Base-by-base conservation (phyloP, 1,140 invertebrate species). In the Mercenaria mercenaria region DNA sequence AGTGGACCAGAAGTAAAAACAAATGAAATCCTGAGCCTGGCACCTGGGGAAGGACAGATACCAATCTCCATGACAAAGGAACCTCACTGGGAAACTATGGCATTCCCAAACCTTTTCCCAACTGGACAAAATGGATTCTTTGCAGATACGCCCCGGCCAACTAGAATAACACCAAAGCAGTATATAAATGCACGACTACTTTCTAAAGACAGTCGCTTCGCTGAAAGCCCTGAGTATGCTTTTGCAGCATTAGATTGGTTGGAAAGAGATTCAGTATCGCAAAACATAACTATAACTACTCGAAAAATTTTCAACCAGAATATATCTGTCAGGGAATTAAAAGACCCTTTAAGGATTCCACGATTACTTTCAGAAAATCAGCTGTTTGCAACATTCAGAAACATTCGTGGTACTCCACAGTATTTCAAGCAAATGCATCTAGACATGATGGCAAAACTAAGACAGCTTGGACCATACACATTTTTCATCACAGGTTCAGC, bases 401-500 rank as follows among this genome's bases (percentile, higher is more conserved):
- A 82, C 26, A 89, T 89, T 59, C 59, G 88, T 20, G 80, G 88
- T 47, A 37, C 88, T 39, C 80, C 88, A 11, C 88, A 83, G 32
- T 89, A 83, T 69, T 89, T 74, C 47, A 59, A 90, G 52, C 80
- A 83, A 34, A 84, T 79, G 52, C 69, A 90, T 26, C 26, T 85
- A 26, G 76, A 86, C 18, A 72, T 69, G 64, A 43, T 72, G 10
- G 52, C 61, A 32, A 84, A 47, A 29, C 11, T 84, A 3, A 84
- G 82, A 50, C 61, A 84, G 64, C 41, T 50, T 10, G 81, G 82
- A 29, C 37, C 39, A n/a, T 72, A 69, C 3, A 69, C 67, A 23
- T 61, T 39, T 47, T 72, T 82, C 50, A 32, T 69, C 32, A 47
- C 61, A 47, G 37, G 37, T n/a, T 84, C 82, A 50, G 61, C 82